Evolutionary conservation across 1,140 invertebrate genomes (phyloP).

Genomic region (Drosophila sproati): DNA sequence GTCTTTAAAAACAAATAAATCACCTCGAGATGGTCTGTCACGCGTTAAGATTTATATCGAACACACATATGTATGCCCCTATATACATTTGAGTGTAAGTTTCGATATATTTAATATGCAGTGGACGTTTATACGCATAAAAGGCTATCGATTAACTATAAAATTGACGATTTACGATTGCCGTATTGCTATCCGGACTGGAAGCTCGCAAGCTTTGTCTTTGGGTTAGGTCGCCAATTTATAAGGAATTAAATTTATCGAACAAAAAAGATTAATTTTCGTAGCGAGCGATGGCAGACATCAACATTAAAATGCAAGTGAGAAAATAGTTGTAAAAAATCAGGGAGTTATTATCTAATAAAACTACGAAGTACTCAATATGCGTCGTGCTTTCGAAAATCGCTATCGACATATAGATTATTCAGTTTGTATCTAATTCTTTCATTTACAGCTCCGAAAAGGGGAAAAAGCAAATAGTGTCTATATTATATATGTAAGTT

Average conservation of each 20-base stretch:
- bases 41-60: slow-evolving; percentile 30
- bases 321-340: background rate
- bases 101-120: slow-evolving; percentile 67
- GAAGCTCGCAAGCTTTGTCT: slow-evolving; percentile 9
- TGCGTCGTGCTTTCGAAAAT: no score
- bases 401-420: no score
- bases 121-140: slow-evolving; percentile 61
- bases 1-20: slow-evolving; percentile 82
- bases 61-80: slow-evolving; percentile 3
- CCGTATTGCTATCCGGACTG: slow-evolving; percentile 68
- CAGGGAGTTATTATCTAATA: no score
- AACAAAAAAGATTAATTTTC: background rate
- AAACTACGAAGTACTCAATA: no score
- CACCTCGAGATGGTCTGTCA: slow-evolving; percentile 52
- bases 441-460: no score
- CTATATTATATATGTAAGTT: no score
- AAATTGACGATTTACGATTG: slow-evolving; percentile 72
- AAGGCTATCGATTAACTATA: slow-evolving; percentile 78
- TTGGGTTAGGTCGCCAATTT: slow-evolving; percentile 20
- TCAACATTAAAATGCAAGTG: background rate
- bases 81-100: background rate
- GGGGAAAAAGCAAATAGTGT: no score
- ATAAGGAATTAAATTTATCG: background rate
- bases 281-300: no score
- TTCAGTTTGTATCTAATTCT: no score